phyloP scores from a whole-genome alignment of 2,797 vertebrate species.

The Cyclura pinguis region DNA sequence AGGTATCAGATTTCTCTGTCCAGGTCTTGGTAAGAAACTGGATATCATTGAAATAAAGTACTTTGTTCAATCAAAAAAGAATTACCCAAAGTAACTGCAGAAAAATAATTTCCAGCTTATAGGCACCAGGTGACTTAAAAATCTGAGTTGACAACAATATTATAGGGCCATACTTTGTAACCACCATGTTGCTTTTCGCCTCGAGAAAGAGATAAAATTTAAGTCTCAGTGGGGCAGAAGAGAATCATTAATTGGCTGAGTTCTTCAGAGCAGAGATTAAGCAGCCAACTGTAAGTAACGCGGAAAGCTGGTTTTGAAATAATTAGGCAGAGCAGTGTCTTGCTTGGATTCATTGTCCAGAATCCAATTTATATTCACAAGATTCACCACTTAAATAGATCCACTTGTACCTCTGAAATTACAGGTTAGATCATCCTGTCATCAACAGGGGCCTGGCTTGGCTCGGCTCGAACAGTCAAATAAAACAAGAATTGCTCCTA shows the following conservation, averaged over 20 bases:
- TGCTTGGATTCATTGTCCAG: not conserved
- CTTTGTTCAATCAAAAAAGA: slow-evolving; percentile 12
- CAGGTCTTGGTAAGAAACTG: not conserved
- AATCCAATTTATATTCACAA: not conserved
- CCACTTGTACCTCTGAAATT: not conserved
- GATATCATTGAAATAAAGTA: not conserved
- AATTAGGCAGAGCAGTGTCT: not conserved
- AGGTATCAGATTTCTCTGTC: not conserved
- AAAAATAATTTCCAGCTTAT: not conserved
- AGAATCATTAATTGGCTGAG: not conserved
- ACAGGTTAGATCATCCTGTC: not conserved
- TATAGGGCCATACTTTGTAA: not conserved
- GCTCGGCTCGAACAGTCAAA: not conserved
- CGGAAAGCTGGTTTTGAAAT: not conserved
- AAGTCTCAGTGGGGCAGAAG: not conserved
- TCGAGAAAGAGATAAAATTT: slow-evolving; percentile 6
- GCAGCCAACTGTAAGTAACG: not conserved
- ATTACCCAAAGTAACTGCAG: not conserved
- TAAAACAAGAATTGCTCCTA: not conserved
- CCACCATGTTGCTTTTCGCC: slow-evolving; percentile 9
- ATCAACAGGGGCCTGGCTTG: not conserved
- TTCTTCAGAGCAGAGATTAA: not conserved
- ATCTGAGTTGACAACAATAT: not conserved
- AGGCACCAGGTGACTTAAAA: not conserved
- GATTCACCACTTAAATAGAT: not conserved